Base-by-base conservation (phyloP, 2,113 vertebrate genomes). In the Notothenia rossii region DNA sequence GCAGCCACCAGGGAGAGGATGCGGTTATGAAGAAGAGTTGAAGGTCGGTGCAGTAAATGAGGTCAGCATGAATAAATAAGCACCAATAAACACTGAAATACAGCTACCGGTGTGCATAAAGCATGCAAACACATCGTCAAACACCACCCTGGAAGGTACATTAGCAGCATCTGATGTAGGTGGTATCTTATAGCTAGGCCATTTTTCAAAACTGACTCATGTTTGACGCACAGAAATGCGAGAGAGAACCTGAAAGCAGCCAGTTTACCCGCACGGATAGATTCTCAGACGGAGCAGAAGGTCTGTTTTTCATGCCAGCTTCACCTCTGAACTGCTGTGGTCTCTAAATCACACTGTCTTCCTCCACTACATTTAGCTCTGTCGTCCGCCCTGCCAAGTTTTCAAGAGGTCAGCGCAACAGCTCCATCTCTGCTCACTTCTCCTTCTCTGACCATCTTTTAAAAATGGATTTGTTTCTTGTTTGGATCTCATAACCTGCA, bases 11-110 rank as follows among this genome's bases (percentile, higher is more conserved):
- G 90, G 90, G 93, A 93, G 83, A 79, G 75, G 88, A 89, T 91
- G 88, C 55, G 65, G 85, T 89, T 87, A 75, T 80, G 89, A 92
- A 83, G 79, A 86, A 61, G 90, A 93, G 91, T 92, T 94, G 91
- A 95, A 95, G 94, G 94, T 94, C 90, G 85, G 82, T 73, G 74
- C 88, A 73, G 83, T 82, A 82, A 92, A 92, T 81, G 86, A 93
- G 91, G 93, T 90, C 88, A 84, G 80, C 85, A 78, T 88, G 79
- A 92, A 88, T 93, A 91, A 90, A 93, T 86, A 88, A 91, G 74
- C 75, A 11, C 76, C 75, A 86, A 90, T 76, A 88, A 89, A 85
- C 89, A 75, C 51, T 72, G 53, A 51, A 77, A 72, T 8, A 5
- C 5, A 74, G 62, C 72, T 18, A 4, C 36, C 72, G 50, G 75